A percentile compares a stretch with the other conserved stretches of the same genome.
Evolutionary conservation across 2,797 vertebrate genomes (phyloP).

Genomic region (Macroramphosus scolopax): DNA sequence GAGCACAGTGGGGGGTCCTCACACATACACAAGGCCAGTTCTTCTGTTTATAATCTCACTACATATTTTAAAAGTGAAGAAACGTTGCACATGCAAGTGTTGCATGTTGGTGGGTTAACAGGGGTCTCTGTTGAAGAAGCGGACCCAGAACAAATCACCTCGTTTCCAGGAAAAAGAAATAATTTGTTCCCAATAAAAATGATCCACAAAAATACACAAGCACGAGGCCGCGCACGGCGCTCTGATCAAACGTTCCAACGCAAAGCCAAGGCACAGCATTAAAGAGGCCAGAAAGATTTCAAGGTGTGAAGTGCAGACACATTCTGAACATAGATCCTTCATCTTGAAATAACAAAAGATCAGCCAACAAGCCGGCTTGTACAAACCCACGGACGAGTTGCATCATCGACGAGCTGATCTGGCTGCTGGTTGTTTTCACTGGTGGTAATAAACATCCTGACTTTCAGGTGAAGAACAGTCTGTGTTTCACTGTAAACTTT

Average conservation of each 20-base stretch:
- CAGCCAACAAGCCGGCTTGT: not conserved
- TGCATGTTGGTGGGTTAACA: slow-evolving; percentile 45
- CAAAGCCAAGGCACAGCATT: slow-evolving; percentile 49
- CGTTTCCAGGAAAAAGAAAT: slow-evolving; percentile 69
- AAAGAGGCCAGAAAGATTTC: slow-evolving; percentile 52
- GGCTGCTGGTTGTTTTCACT: too few relatives aligned
- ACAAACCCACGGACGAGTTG: slow-evolving; percentile 1
- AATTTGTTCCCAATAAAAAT: slow-evolving; percentile 75
- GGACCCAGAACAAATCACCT: slow-evolving; percentile 55
- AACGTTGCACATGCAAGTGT: slow-evolving; percentile 20
- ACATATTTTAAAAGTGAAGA: slow-evolving; percentile 47
- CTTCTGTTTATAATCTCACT: too few relatives aligned
- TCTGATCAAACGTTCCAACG: slow-evolving; percentile 37
- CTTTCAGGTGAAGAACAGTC: too few relatives aligned
- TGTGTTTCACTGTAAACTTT: too few relatives aligned
- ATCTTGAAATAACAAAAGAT: slow-evolving; percentile 18
- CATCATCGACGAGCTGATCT: slow-evolving; percentile 28
- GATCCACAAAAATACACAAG: slow-evolving; percentile 61
- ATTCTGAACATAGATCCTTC: slow-evolving; percentile 6
- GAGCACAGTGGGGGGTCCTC: too few relatives aligned
- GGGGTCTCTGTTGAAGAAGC: slow-evolving; percentile 51
- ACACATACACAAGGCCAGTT: too few relatives aligned
- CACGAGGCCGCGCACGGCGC: slow-evolving; percentile 29
- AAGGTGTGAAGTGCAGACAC: slow-evolving; percentile 52
- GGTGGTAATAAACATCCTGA: too few relatives aligned